Evolutionary conservation across 2,797 vertebrate genomes (phyloP), one percentile per base, ranked within the genome.

Genomic region (Poecilia velifera): DNA sequence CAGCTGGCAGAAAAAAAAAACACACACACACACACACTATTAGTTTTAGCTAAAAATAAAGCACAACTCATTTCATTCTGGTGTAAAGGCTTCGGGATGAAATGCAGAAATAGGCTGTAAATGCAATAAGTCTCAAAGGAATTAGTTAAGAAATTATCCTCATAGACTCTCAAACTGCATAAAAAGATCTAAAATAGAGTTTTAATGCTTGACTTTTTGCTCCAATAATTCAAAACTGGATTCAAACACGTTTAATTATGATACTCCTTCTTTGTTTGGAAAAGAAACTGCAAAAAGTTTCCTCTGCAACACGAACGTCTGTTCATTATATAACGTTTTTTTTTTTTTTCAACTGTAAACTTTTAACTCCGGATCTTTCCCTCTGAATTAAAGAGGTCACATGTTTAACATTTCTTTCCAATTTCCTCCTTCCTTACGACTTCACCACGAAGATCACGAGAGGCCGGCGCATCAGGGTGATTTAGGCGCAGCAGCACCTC

Each of bases 1-100:
- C 89, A 97, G 96, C 97, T 98, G 92, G 22, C 3, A 25, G 45
- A 31, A 14, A 74, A 10, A 39, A 47, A 20, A 22, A 45, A 31
- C n/a, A 72, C 10, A 14, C 6, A 71, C 3, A 51, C 49, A 51
- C 49, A 22, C 46, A 47, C 46, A 16, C 46, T 16, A 53, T 25
- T 9, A 53, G 51, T 25, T 53, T 53, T 10, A 25, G 10, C 5
- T 53, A 55, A n/a, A 68, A 55, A 3, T 6, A 34, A 46, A 49
- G 43, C 28, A 51, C 10, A 59, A 43, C 55, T 47, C 0, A 6
- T 34, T 34, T 20, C 49, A 9, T 36, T 5, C n/a, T n/a, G 49
- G 49, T 22, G 8, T n/a, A 55, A 71, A 45, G 3, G 41, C 18
- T 49, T 73, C 36, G 31, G 3, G 28, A 36, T 10, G 22, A 34